Percentiles rank a stretch among this genome's conserved stretches.
phyloP scores from a whole-genome alignment of 2,888 invertebrate species.

The Melikaiella ostensackeni region DNA sequence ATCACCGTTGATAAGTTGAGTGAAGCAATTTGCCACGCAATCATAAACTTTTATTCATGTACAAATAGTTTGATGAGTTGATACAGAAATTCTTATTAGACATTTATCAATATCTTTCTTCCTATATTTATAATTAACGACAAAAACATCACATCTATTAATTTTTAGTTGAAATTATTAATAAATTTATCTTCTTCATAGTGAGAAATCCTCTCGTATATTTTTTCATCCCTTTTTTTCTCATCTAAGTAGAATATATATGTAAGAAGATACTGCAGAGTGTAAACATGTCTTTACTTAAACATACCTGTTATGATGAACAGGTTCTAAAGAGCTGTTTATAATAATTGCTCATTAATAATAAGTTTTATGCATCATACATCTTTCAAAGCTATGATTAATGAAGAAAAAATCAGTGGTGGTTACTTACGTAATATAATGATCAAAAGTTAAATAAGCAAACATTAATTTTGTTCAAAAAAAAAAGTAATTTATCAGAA shows the following conservation, averaged over 20 bases:
- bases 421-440: no score
- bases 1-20: neutral
- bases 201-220: neutral
- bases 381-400: neutral
- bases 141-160: neutral
- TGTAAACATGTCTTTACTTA: slow-evolving; percentile 29
- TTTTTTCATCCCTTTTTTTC: neutral
- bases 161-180: neutral
- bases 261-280: neutral
- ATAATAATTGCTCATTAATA: slow-evolving; percentile 32
- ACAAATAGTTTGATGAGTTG: neutral
- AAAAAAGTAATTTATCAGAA: neutral
- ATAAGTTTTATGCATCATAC: slow-evolving; percentile 18
- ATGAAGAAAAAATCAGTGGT: no score
- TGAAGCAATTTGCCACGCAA: neutral
- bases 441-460: no score
- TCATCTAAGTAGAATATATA: neutral
- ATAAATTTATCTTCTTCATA: neutral
- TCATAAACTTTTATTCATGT: neutral
- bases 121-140: neutral
- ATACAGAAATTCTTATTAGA: neutral
- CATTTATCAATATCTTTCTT: neutral
- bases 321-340: slow-evolving; percentile 17
- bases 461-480: no score
- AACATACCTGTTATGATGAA: slow-evolving; percentile 20